phyloP scores from a whole-genome alignment of 2,113 vertebrate genomes.

The Misgurnus anguillicaudatus region DNA sequence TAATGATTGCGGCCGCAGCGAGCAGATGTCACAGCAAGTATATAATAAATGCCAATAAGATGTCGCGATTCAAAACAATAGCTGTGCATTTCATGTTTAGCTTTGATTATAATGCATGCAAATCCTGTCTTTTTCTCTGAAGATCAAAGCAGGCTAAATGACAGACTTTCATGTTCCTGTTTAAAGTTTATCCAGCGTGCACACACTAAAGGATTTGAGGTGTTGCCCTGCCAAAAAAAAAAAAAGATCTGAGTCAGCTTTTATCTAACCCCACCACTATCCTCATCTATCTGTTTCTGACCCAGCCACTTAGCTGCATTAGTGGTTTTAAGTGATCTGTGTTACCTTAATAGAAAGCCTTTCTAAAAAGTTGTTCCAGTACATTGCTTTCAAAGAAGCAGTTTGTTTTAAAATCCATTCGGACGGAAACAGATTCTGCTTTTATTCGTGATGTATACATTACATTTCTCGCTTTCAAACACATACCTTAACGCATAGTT shows the following conservation, averaged over 20 bases:
- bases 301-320: conserved; percentile 43
- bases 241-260: conserved; percentile 2
- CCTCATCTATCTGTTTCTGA: background rate
- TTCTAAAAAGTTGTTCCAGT: conserved; percentile 65
- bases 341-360: conserved; percentile 68
- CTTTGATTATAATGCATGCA: conserved; percentile 32
- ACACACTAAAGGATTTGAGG: conserved; percentile 35
- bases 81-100: background rate
- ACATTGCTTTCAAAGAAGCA: conserved; percentile 68
- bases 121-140: conserved; percentile 48
- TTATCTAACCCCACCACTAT: conserved; percentile 44
- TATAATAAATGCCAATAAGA: conserved; percentile 33
- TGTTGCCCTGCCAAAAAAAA: conserved; percentile 55
- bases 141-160: conserved; percentile 57
- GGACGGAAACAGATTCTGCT: conserved; percentile 65
- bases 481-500: conserved; percentile 69
- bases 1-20: conserved; percentile 38
- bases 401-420: conserved; percentile 68
- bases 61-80: conserved; percentile 14
- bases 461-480: conserved; percentile 60
- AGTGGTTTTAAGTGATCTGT: conserved; percentile 62
- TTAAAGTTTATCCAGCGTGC: conserved; percentile 38
- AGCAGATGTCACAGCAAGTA: conserved; percentile 18
- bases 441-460: conserved; percentile 69
- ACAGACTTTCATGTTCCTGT: conserved; percentile 37